Evolutionary conservation across 2,113 vertebrate species (phyloP), one percentile per base, ranked within the genome.

Genomic region (Morone chrysops): DNA sequence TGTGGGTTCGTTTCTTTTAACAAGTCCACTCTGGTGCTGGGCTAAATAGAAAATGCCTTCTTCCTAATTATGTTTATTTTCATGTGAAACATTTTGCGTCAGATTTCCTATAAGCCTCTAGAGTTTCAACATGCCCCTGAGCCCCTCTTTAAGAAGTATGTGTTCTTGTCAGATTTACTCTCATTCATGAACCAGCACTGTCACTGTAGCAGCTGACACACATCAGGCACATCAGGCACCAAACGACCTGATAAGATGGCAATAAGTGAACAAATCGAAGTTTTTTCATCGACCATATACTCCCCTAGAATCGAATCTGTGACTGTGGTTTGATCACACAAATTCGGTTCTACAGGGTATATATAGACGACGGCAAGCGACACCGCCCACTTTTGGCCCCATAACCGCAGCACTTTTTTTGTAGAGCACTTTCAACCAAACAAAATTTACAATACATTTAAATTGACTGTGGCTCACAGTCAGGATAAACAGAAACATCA

Each of bases 291-390:
- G 97, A 98, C 98, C 97, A 99, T 97, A 99, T 99, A 99, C 97
- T 99, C 98, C 98, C 98, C 98, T 99, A 99, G 96, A 97, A 99
- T 97, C 97, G 98, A 99, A 99, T 99, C 97, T 99, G 98, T 99
- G 98, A 99, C 96, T 96, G 93, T 95, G 93, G 94, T 94, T 95
- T 95, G 81, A 97, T 94, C 94, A 96, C 96, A 96, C 96, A 97
- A 96, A 96, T 96, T 97, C 96, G 96, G 95, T 96, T 96, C 96
- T 96, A 96, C 97, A 97, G 96, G 96, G 96, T 97, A 96, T 95
- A 96, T 97, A 97, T 96, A 96, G 95, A 96, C 91, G 92, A 94
- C 93, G 93, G 89, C 79, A 90, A 90, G 75, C 43, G 8, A 48
- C 54, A 47, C 56, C 40, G 54, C 12, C 65, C 51, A 81, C 54